These are phyloP conservation scores for Blomia tropicalis DNA, from an alignment of 2,888 invertebrate species.

Conservation along the genomic window DNA sequence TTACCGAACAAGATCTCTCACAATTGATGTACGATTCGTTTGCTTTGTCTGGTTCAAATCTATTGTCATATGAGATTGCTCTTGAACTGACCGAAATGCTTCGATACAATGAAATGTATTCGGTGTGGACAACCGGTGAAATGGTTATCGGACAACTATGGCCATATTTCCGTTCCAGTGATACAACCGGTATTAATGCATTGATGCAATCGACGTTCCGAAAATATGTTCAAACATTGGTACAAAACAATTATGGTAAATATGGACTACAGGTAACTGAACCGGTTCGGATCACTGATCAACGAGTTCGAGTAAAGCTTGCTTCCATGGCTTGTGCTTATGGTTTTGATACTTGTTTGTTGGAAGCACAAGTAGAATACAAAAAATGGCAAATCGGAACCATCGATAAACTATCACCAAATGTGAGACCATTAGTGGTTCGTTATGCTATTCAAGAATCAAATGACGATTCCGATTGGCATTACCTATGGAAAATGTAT, in stretches of 20 bases:
- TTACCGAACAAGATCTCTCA: constrained; percentile 51
- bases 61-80: constrained; percentile 40
- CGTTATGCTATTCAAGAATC: constrained; percentile 16
- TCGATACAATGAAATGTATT: not conserved
- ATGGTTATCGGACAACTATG: not conserved
- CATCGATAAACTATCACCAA: not conserved
- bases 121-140: not conserved
- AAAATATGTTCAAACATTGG: not conserved
- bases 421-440: not conserved
- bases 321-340: constrained; percentile 6
- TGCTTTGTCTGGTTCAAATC: constrained; percentile 42
- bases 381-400: not conserved
- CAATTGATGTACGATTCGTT: constrained; percentile 70
- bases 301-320: not conserved
- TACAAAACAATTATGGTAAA: not conserved
- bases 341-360: constrained; percentile 1
- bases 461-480: not conserved
- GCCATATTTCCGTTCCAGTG: not conserved
- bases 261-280: not conserved
- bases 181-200: not conserved
- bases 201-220: not conserved
- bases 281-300: not conserved
- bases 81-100: constrained; percentile 30
- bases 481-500: constrained; percentile 7
- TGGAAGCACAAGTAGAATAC: constrained; percentile 10